phyloP scores from a whole-genome alignment of 2,113 vertebrate genomes.

The Cryptomyrus ogoouensis region DNA sequence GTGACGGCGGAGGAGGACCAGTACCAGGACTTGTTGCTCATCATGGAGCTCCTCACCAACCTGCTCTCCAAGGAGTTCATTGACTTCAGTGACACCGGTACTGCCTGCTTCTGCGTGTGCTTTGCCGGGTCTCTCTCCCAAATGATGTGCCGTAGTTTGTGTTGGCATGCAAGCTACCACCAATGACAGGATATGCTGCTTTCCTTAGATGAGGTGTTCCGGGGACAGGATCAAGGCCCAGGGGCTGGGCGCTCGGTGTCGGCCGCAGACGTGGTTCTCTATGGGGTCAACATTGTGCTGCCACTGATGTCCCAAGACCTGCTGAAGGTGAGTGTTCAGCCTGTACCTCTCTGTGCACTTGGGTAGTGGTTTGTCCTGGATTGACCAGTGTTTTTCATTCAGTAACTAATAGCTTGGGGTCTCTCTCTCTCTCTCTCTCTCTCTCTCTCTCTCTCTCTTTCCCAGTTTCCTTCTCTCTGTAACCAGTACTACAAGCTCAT shows the following conservation, averaged over 20 bases:
- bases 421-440: conserved; percentile 27
- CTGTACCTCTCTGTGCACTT: not conserved
- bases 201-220: conserved; percentile 82
- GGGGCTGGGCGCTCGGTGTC: conserved; percentile 80
- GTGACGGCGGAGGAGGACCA: conserved; percentile 92
- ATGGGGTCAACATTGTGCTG: conserved; percentile 92
- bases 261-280: conserved; percentile 93
- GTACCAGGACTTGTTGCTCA: conserved; percentile 97
- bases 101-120: not conserved
- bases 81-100: conserved; percentile 97
- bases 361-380: not conserved
- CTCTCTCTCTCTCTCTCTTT: conserved; percentile 39
- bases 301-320: conserved; percentile 98
- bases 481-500: conserved; percentile 99
- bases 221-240: conserved; percentile 86
- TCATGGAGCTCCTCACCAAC: conserved; percentile 98
- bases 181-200: conserved; percentile 5
- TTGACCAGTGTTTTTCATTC: not conserved
- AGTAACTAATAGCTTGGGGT: not conserved
- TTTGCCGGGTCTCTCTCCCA: not conserved
- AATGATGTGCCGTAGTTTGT: not conserved
- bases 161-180: not conserved
- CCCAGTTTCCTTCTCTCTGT: conserved; percentile 93
- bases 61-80: conserved; percentile 98
- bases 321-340: conserved; percentile 72